These are phyloP conservation scores for Parus major DNA, from an alignment of 2,113 vertebrate genomes.

Conservation along the genomic window DNA sequence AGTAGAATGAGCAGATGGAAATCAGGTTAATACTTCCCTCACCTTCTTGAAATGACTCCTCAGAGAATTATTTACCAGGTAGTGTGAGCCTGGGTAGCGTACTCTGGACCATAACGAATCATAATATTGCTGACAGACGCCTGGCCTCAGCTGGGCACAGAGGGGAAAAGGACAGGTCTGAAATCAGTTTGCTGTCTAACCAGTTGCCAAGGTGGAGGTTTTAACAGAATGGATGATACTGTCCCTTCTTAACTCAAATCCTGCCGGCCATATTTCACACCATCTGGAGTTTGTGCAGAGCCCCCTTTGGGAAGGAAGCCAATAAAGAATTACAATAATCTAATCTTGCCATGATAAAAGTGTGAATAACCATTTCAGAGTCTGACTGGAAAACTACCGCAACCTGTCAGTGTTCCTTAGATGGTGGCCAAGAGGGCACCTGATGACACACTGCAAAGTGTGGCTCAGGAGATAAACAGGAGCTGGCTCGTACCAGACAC, in stretches of 20 bases:
- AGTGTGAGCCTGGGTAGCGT: neutral
- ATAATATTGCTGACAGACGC: neutral
- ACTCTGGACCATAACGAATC: neutral
- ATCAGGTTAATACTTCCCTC: neutral
- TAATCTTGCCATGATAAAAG: constrained; percentile 37
- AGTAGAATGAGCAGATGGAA: neutral
- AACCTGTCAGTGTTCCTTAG: neutral
- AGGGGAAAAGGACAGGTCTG: neutral
- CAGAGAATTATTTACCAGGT: constrained; percentile 1
- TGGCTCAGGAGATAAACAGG: neutral
- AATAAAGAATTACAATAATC: constrained; percentile 53
- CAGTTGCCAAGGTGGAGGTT: constrained; percentile 42
- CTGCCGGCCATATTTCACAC: constrained; percentile 20
- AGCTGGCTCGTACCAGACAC: neutral
- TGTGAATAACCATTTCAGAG: constrained; percentile 49
- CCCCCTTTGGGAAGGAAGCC: constrained; percentile 20
- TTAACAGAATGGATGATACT: constrained; percentile 5
- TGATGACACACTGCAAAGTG: neutral
- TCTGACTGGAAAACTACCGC: constrained; percentile 44
- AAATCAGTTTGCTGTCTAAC: constrained; percentile 14
- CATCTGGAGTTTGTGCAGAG: constrained; percentile 57
- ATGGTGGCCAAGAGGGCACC: neutral
- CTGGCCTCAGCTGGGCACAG: neutral
- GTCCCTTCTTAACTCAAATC: constrained; percentile 49
- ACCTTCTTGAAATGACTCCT: neutral